Base-by-base conservation (phyloP, 2,797 vertebrate species). In the Hippocampus kuda region DNA sequence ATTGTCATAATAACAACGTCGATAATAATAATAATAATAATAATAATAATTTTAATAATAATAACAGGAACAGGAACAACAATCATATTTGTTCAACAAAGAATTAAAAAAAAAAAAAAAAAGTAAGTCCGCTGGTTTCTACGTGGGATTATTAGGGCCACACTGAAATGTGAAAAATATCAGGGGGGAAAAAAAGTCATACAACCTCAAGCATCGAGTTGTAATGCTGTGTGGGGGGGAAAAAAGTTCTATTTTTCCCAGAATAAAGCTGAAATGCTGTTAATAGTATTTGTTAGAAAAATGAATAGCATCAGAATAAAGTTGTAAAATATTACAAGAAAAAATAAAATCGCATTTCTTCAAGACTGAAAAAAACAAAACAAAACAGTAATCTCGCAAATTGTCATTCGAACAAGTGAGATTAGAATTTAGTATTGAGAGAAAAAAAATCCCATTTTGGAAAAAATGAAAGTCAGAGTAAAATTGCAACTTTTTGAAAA, bases 11-110 rank as follows among this genome's bases (percentile, higher is more conserved):
- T 81, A 89, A 87, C 85, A 90, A 89, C 89, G 78, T 77, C 87
- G 89, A 88, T 87, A 90, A 89, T 88, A 90, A 90, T 88, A 67
- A 66, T 49, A 65, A 91, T 49, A 65, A 91, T 89, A 91, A 91
- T 85, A 91, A 90, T 88, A 89, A 90, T 87, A 81, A 89, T 83
- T 9, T 11, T 44, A 44, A 46, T 46, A 46, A 46, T 51, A 20
- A 20, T 51, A 51, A 22, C 49, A 51, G 49, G 49, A 91, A 91
- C 86, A 91, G 85, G 89, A 92, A 90, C 86, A 91, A 90, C 88
- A 90, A 91, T 88, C 82, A 89, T 83, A 91, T 90, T 87, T 86
- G 82, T 89, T 87, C 81, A 91, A 92, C 90, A 79, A 88, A 91
- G 85, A 84, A 87, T 74, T 42, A 85, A 86, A 80, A 16, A 16